These are phyloP conservation scores for Anguilla marmorata DNA, from an alignment of 2,797 vertebrate genomes.

Conservation along the genomic window DNA sequence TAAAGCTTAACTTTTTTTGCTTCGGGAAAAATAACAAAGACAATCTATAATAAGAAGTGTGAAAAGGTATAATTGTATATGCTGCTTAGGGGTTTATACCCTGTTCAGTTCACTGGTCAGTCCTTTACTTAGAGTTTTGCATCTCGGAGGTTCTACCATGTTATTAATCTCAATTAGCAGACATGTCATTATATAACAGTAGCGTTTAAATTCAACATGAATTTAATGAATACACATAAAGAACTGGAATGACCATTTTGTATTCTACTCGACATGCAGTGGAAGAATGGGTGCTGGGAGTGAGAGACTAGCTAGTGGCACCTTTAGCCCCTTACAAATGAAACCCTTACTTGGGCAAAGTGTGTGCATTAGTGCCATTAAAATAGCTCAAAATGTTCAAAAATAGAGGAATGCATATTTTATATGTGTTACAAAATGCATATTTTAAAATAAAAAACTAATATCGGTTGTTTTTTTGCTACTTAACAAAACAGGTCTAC, in stretches of 20 bases:
- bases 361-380: background rate
- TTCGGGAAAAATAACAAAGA: background rate
- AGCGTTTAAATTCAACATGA: background rate
- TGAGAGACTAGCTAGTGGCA: background rate
- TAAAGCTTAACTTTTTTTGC: background rate
- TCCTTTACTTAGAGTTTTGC: background rate
- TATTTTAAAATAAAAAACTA: too few relatives aligned
- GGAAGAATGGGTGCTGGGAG: background rate
- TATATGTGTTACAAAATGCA: too few relatives aligned
- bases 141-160: background rate
- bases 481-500: too few relatives aligned
- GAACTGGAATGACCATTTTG: background rate
- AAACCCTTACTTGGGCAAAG: background rate
- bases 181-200: background rate
- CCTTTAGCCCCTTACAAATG: background rate
- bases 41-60: constrained; percentile 1
- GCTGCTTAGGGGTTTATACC: background rate
- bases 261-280: background rate
- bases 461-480: too few relatives aligned
- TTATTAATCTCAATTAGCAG: constrained; percentile 1
- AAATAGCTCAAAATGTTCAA: background rate
- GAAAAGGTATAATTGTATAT: constrained; percentile 1
- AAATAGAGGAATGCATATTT: too few relatives aligned
- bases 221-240: background rate
- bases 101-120: background rate